A percentile compares a stretch with the other conserved stretches of the same genome.
These are phyloP conservation scores for Ondatra zibethicus DNA, from an alignment of 2,113 vertebrate genomes.

Conservation along the genomic window DNA sequence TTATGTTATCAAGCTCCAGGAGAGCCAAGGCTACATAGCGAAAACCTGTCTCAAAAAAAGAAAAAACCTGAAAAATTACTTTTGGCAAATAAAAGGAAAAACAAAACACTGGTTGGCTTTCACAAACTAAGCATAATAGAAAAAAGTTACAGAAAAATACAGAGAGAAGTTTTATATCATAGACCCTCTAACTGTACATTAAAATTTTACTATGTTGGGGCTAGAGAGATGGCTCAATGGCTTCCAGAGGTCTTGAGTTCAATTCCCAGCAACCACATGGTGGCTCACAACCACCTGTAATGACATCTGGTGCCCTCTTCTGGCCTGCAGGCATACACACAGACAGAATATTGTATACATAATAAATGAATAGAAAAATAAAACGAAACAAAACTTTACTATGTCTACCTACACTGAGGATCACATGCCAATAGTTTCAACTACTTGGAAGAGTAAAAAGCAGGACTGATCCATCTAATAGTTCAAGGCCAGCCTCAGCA, in stretches of 20 bases:
- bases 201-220: neutral
- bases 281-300: too few relatives aligned
- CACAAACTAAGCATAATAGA: conserved; percentile 29
- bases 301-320: too few relatives aligned
- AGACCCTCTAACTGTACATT: neutral
- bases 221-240: too few relatives aligned
- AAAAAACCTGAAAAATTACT: neutral
- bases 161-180: neutral
- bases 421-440: neutral
- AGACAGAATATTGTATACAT: too few relatives aligned
- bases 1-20: neutral
- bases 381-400: neutral
- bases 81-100: conserved; percentile 24
- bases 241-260: too few relatives aligned
- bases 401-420: neutral
- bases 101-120: neutral
- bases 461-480: neutral
- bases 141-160: neutral
- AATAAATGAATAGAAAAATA: too few relatives aligned
- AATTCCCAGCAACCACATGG: too few relatives aligned
- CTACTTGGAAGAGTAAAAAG: neutral
- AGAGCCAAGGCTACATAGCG: neutral
- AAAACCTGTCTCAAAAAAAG: neutral
- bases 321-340: too few relatives aligned
- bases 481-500: neutral